A percentile compares a stretch with the other conserved stretches of the same genome.
phyloP scores from a whole-genome alignment of 2,797 vertebrate species.

The Cossypha dichroa region DNA sequence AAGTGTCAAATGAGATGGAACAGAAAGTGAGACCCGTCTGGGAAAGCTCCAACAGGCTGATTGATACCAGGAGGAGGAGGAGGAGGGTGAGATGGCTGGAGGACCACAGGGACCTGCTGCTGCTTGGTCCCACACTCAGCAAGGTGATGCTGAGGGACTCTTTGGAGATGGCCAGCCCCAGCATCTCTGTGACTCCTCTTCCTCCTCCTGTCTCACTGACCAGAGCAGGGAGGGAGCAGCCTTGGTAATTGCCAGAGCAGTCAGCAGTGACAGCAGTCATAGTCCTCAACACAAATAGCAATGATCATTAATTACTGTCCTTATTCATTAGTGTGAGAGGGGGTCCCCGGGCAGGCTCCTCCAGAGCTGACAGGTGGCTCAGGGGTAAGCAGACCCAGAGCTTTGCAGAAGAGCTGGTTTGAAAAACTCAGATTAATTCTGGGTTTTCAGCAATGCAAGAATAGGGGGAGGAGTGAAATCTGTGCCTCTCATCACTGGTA shows the following conservation, averaged over 20 bases:
- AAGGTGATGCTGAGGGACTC: not conserved
- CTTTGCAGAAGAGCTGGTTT: not conserved
- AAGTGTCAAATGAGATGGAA: conserved; percentile 76
- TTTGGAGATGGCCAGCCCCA: not conserved
- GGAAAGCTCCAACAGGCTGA: conserved; percentile 26
- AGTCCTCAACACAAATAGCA: conserved; percentile 1
- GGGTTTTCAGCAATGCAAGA: not conserved
- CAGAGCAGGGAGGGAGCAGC: not conserved
- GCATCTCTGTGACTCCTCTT: not conserved
- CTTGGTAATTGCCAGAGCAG: not conserved
- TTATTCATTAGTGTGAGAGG: conserved; percentile 29
- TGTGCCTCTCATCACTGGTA: accelerated
- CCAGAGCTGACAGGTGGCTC: not conserved
- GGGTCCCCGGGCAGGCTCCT: conserved; percentile 9
- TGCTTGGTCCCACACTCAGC: not conserved
- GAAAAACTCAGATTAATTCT: accelerated
- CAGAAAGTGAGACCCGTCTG: conserved; percentile 62
- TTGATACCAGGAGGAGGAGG: not conserved
- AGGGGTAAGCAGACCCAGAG: not conserved
- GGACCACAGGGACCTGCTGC: not conserved
- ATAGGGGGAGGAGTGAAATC: not conserved
- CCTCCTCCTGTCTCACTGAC: not conserved
- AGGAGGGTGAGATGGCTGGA: not conserved
- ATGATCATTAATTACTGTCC: conserved; percentile 46
- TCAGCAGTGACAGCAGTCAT: not conserved